phyloP scores from a whole-genome alignment of 2,113 vertebrate species.

The Chinchilla lanigera region DNA sequence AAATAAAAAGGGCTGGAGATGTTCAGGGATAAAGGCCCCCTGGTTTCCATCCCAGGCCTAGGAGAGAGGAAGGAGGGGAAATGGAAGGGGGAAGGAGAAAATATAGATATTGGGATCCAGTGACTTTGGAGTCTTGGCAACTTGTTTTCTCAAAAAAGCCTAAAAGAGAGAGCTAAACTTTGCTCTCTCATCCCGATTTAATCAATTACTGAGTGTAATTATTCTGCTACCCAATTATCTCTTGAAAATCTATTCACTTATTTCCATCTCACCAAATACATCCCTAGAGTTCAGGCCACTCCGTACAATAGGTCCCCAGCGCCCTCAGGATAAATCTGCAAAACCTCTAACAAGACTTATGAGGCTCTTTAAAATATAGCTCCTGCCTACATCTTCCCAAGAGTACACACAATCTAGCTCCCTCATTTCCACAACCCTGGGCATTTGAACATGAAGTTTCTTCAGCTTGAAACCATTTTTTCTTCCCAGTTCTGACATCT shows the following conservation, averaged over 20 bases:
- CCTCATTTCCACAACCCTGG: not conserved
- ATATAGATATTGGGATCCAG: not conserved
- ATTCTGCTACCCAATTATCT: constrained; percentile 35
- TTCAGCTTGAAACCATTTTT: not conserved
- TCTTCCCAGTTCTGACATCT: not conserved
- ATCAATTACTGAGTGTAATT: not conserved
- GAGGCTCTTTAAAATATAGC: not conserved
- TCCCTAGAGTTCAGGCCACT: not conserved
- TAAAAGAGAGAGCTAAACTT: not conserved
- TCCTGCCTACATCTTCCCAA: not conserved
- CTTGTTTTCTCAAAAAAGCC: not conserved
- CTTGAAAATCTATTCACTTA: not conserved
- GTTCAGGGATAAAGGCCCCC: not conserved
- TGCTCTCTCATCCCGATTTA: not conserved
- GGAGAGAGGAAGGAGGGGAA: not conserved
- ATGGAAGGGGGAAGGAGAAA: not conserved
- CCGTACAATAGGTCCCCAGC: not conserved
- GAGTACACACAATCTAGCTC: not conserved
- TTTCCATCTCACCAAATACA: not conserved
- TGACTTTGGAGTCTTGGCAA: not conserved
- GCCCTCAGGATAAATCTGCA: constrained; percentile 26
- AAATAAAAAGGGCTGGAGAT: not conserved
- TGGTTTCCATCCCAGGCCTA: not conserved
- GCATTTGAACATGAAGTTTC: not conserved
- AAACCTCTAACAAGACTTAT: not conserved